phyloP scores from a whole-genome alignment of 2,797 vertebrate genomes.

The Geotria australis region DNA sequence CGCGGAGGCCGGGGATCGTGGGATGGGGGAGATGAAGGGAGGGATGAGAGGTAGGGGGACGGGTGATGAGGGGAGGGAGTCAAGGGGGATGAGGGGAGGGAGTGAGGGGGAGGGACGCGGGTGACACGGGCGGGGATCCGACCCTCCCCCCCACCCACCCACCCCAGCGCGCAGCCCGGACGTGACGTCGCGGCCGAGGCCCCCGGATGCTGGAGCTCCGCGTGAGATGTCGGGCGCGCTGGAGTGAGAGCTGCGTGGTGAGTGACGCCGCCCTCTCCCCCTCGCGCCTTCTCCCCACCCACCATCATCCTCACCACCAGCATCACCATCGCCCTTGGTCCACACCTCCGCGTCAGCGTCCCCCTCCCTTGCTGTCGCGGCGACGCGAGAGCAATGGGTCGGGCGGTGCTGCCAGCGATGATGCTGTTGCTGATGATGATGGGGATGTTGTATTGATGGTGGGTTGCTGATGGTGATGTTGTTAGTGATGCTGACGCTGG shows the following conservation, averaged over 20 bases:
- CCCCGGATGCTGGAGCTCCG: too few species aligned
- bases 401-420: too few species aligned
- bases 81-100: constrained; percentile 1
- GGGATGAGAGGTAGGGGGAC: constrained; percentile 4
- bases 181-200: too few species aligned
- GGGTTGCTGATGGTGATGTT: too few species aligned
- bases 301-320: not conserved
- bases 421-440: too few species aligned
- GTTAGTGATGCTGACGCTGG: too few species aligned
- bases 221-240: too few species aligned
- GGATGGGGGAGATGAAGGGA: constrained; percentile 7
- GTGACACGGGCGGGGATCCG: not conserved
- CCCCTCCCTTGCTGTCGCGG: too few species aligned
- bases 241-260: too few species aligned
- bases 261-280: not conserved
- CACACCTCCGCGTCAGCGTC: not conserved
- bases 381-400: too few species aligned
- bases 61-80: not conserved
- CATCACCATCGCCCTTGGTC: not conserved
- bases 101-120: not conserved
- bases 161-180: rapidly evolving
- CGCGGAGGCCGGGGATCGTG: constrained; percentile 1
- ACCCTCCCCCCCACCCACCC: not conserved
- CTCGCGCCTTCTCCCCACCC: not conserved
- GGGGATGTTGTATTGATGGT: too few species aligned